phyloP scores from a whole-genome alignment of 2,113 vertebrate species.

The Petromus typicus region DNA sequence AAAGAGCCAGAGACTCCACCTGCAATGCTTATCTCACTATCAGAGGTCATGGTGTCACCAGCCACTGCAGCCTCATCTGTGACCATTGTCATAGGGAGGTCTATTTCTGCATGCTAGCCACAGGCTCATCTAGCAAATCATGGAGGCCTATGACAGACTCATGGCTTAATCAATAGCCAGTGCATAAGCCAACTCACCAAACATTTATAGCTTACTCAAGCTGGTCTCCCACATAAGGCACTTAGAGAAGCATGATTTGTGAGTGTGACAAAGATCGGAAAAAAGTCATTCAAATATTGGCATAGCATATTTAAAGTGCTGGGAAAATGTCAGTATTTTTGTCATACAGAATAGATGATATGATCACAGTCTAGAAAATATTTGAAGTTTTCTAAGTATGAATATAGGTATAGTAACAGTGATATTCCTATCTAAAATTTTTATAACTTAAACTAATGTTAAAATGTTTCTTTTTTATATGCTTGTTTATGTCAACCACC shows the following conservation, averaged over 20 bases:
- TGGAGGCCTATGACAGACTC: no score
- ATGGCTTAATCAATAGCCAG: no score
- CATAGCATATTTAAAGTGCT: neutral
- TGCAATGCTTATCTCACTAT: no score
- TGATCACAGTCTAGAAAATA: neutral
- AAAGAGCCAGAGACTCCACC: no score
- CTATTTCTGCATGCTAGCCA: no score
- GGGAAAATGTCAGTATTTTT: neutral
- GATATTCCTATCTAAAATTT: neutral
- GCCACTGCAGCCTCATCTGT: no score
- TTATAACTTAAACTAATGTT: constrained; percentile 20
- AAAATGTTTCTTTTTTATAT: neutral
- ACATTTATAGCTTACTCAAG: no score
- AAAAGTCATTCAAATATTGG: neutral
- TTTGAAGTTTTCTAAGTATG: neutral
- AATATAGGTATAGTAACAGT: neutral
- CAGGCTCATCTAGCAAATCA: no score
- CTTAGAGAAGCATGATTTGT: constrained; percentile 4
- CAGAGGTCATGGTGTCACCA: no score
- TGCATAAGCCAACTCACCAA: no score
- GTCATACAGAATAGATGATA: neutral
- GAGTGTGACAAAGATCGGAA: neutral
- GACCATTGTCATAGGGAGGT: no score
- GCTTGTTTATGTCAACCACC: neutral
- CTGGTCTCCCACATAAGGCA: neutral